These are phyloP conservation scores for Zosterops pallidus DNA, from an alignment of 2,113 vertebrate species.

Conservation along the genomic window DNA sequence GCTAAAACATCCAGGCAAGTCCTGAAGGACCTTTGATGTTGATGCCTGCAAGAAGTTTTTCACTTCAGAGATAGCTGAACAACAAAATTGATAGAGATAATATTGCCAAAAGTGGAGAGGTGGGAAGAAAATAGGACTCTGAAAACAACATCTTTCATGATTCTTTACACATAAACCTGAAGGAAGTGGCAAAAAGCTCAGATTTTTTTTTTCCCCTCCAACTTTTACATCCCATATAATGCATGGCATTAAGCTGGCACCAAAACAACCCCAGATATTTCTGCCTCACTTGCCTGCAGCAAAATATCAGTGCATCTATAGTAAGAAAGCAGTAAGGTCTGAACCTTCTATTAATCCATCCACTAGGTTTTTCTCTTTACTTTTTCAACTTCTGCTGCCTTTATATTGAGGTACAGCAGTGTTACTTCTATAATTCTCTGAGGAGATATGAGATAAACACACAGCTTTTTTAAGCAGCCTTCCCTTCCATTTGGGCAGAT, in stretches of 20 bases:
- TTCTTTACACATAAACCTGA: neutral
- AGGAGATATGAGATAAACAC: conserved; percentile 11
- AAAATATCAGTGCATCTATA: neutral
- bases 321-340: neutral
- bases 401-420: neutral
- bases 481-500: neutral
- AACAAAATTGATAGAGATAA: neutral
- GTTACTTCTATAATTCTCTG: neutral
- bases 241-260: neutral
- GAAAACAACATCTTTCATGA: neutral
- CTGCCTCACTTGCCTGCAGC: neutral
- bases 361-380: neutral
- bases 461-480: neutral
- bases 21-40: neutral
- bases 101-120: neutral
- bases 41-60: neutral
- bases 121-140: neutral
- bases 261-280: neutral
- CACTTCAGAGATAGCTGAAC: neutral
- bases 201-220: neutral
- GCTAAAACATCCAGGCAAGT: neutral
- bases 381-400: conserved; percentile 6
- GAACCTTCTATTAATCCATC: neutral
- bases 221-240: neutral
- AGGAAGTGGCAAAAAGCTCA: neutral